Evolutionary conservation across 2,888 invertebrate species (phyloP).

Genomic region (Chouioia cunea): DNA sequence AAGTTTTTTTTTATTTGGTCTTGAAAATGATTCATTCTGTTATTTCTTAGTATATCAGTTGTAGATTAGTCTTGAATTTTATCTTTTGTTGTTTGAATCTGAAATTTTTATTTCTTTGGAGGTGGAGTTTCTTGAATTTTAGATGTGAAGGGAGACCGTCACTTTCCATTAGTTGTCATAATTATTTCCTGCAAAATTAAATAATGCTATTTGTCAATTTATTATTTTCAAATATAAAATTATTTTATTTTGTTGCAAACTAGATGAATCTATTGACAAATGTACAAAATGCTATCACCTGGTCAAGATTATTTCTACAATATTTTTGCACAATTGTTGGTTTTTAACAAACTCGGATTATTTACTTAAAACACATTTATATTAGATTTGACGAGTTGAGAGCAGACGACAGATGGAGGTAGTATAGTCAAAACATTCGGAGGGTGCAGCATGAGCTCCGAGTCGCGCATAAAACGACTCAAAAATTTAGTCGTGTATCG

Average conservation of each 20-base stretch:
- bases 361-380: too few species aligned
- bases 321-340: too few species aligned
- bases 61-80: not conserved
- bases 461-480: not conserved
- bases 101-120: slow-evolving; percentile 12
- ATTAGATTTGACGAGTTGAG: not conserved
- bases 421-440: slow-evolving; percentile 32
- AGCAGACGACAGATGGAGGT: slow-evolving; percentile 36
- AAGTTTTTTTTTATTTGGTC: not conserved
- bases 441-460: slow-evolving; percentile 1
- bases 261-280: too few species aligned
- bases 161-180: slow-evolving; percentile 22
- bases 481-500: not conserved
- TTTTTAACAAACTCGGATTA: too few species aligned
- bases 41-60: slow-evolving; percentile 1
- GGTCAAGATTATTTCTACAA: too few species aligned
- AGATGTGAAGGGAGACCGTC: slow-evolving; percentile 7
- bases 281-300: too few species aligned
- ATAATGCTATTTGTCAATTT: not conserved
- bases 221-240: not conserved
- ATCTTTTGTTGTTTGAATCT: not conserved
- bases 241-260: too few species aligned
- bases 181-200: slow-evolving; percentile 1
- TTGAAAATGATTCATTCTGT: not conserved
- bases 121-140: slow-evolving; percentile 9